Base-by-base conservation (phyloP, 1,140 invertebrate genomes). In the Ostrea denselamellosa region DNA sequence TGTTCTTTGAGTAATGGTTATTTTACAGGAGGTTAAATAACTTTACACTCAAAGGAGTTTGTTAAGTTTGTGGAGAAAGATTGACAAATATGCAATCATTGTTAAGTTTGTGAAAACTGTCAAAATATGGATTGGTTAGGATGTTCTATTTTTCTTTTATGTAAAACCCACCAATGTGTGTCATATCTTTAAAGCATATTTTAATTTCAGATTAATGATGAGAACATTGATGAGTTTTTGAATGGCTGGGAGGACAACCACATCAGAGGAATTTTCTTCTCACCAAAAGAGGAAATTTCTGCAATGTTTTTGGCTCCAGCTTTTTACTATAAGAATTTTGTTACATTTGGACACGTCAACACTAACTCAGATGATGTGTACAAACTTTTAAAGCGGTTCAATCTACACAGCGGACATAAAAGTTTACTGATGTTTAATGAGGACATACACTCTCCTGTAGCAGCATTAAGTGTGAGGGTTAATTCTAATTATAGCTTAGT, bases 361-460 rank as follows among this genome's bases (percentile, higher is more conserved):
- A 92, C 91, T 0, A 85, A 86, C 25, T 77, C 54, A 17, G 86
- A 88, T 34, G 90, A 91, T 12, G 88, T 94, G 0, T 81, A 12
- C 4, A 96, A 96, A 9, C 86, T 93, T 2, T 58, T 92, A 56
- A 85, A 8, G 95, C 96, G 91, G 95, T 95, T 87, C 96, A 97
- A 88, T 95, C 96, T 86, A 93, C 90, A 94, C 90, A 90, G 90
- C 77, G 83, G 92, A 91, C 96, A 97, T 94, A 98, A 99, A 93
- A 98, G 97, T 0, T 96, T 99, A 86, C 95, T 99, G 83, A 95
- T 99, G 81, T 98, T 99, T 93, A 98, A 99, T 95, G 98, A 99
- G 94, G 97, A 98, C 94, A 96, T 96, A 4, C 95, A 96, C 12
- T 96, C 96, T 85, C 97, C 98, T 1, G 97, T 97, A 85, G 98